These are phyloP conservation scores for Polyodon spathula DNA, from an alignment of 2,113 vertebrate genomes.

Conservation along the genomic window DNA sequence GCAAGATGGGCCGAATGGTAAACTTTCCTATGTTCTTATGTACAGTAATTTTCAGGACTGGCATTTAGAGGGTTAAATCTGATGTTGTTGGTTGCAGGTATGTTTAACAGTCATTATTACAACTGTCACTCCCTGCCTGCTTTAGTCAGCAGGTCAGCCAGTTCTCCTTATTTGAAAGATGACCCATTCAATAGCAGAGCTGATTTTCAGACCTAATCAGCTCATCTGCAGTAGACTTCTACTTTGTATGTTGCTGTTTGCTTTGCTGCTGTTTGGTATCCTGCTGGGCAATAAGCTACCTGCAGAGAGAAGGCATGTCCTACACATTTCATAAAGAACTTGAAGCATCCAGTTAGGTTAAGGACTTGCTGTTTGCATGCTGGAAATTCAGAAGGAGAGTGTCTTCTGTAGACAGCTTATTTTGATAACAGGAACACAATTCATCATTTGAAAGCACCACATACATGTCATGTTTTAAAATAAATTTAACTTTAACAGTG, in stretches of 20 bases:
- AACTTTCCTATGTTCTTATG: too few species aligned
- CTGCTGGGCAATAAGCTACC: constrained; percentile 6
- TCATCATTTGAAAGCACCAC: too few species aligned
- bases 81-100: too few species aligned
- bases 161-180: constrained; percentile 9
- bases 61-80: too few species aligned
- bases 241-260: constrained; percentile 8
- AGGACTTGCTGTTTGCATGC: neutral
- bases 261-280: constrained; percentile 15
- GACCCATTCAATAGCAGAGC: constrained; percentile 13
- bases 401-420: too few species aligned
- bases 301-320: neutral
- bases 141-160: constrained; percentile 5
- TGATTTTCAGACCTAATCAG: constrained; percentile 15
- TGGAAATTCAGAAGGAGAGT: neutral
- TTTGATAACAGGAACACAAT: too few species aligned
- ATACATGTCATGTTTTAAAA: too few species aligned
- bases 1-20: too few species aligned
- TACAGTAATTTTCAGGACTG: too few species aligned
- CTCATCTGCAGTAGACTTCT: neutral
- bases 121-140: constrained; percentile 1
- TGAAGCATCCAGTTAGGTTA: constrained; percentile 1
- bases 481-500: too few species aligned
- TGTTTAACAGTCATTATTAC: neutral
- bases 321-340: neutral